Evolutionary conservation across 1,140 invertebrate species (phyloP).

Genomic region (Calephelis nemesis): DNA sequence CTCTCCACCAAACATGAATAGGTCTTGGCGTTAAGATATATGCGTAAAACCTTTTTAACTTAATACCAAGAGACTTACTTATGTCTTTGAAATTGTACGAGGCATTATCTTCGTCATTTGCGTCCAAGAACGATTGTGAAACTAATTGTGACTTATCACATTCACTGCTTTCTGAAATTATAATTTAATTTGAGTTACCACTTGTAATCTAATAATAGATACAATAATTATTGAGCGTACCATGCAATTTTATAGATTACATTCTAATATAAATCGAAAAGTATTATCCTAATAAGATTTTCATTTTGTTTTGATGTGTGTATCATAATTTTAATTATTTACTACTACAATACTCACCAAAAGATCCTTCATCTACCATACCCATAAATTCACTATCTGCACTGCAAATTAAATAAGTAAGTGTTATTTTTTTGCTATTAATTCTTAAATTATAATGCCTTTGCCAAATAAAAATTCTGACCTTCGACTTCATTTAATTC

Average conservation of each 20-base stretch:
- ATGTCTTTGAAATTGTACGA: conserved; percentile 62
- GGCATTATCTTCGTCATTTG: conserved; percentile 49
- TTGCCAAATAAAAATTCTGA: conserved; percentile 64
- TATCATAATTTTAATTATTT: conserved; percentile 17
- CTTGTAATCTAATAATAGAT: conserved; percentile 22
- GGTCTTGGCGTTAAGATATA: too few species aligned
- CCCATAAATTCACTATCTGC: conserved; percentile 71
- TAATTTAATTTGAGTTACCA: conserved; percentile 64
- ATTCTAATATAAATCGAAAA: background rate
- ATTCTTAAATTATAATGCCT: conserved; percentile 21
- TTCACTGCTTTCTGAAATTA: conserved; percentile 55
- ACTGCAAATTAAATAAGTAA: conserved; percentile 52
- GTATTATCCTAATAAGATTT: background rate
- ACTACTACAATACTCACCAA: conserved; percentile 52
- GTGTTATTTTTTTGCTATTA: background rate
- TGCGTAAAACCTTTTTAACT: too few species aligned
- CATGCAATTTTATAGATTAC: background rate
- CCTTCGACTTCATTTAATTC: conserved; percentile 50
- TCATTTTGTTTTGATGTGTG: background rate
- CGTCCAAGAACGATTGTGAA: conserved; percentile 52
- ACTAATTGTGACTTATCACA: conserved; percentile 55
- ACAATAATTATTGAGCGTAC: background rate
- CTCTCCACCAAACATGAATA: too few species aligned
- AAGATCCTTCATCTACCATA: conserved; percentile 70
- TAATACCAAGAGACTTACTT: conserved; percentile 42